These are phyloP conservation scores for Tenebrio molitor DNA, from an alignment of 1,140 invertebrate genomes.

Conservation along the genomic window DNA sequence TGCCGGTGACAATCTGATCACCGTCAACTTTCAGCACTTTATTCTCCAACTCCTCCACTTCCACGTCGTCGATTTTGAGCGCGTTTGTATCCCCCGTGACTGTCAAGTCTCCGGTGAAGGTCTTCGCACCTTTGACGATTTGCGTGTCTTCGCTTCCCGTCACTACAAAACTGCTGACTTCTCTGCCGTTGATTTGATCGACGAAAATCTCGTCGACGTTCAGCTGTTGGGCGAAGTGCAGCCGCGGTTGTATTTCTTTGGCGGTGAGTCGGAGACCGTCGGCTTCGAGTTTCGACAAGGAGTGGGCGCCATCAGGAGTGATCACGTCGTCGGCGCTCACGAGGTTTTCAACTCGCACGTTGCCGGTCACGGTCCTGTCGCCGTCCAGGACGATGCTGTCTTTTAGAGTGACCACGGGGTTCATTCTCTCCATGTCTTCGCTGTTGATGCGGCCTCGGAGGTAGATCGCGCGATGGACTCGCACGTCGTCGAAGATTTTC, in stretches of 20 bases:
- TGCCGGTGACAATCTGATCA: conserved; percentile 66
- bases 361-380: conserved; percentile 65
- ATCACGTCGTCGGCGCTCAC: conserved; percentile 62
- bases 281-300: conserved; percentile 48
- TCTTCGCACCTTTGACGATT: conserved; percentile 64
- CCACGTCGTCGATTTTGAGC: conserved; percentile 57
- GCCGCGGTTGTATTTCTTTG: conserved; percentile 52
- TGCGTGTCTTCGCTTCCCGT: conserved; percentile 63
- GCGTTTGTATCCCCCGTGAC: conserved; percentile 59
- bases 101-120: conserved; percentile 61
- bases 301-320: conserved; percentile 43
- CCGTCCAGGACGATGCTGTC: conserved; percentile 62
- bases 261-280: conserved; percentile 58
- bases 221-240: conserved; percentile 65
- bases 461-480: conserved; percentile 64
- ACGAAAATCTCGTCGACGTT: conserved; percentile 60
- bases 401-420: conserved; percentile 64
- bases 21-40: conserved; percentile 62
- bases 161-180: conserved; percentile 59
- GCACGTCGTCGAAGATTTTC: conserved; percentile 66
- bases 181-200: conserved; percentile 62
- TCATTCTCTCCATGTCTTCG: conserved; percentile 63
- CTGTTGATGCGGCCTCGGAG: conserved; percentile 63
- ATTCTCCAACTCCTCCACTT: conserved; percentile 59
- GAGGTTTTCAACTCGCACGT: conserved; percentile 62